These are phyloP conservation scores for Syncerus caffer DNA, from an alignment of 2,797 vertebrate genomes.

Conservation along the genomic window DNA sequence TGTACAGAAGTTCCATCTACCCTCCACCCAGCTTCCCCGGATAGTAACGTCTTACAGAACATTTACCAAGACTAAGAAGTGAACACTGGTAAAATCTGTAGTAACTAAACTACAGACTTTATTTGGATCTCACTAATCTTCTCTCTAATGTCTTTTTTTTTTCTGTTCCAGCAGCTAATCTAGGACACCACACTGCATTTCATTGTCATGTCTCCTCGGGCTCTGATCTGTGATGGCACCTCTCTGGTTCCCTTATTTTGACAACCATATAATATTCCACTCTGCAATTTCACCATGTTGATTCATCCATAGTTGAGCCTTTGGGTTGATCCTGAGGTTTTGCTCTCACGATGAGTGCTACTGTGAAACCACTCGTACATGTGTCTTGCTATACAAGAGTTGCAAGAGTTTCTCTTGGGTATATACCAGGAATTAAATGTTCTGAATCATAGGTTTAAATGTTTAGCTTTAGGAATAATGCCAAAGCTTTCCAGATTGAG, in stretches of 20 bases:
- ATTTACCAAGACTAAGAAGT: not conserved
- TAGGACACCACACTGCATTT: not conserved
- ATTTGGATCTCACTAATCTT: not conserved
- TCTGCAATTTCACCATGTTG: not conserved
- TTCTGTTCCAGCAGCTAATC: not conserved
- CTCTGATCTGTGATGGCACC: not conserved
- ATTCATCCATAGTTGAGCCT: rapidly evolving
- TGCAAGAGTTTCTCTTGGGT: not conserved
- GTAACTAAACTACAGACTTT: not conserved
- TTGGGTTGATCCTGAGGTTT: not conserved
- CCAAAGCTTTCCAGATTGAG: not conserved
- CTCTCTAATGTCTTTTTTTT: not conserved
- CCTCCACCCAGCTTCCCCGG: not conserved
- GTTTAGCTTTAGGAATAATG: not conserved
- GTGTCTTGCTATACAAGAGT: not conserved
- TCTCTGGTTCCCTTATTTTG: not conserved
- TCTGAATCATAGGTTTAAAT: not conserved
- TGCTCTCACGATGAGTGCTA: not conserved
- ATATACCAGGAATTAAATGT: not conserved
- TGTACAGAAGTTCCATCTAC: not conserved
- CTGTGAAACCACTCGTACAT: rapidly evolving
- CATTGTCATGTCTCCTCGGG: not conserved
- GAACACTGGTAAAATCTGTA: not conserved
- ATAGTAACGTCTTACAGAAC: not conserved
- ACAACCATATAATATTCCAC: not conserved